Evolutionary conservation across 2,888 invertebrate species (phyloP), one percentile per base, ranked within the genome.

Genomic region (Drosophila mettleri): DNA sequence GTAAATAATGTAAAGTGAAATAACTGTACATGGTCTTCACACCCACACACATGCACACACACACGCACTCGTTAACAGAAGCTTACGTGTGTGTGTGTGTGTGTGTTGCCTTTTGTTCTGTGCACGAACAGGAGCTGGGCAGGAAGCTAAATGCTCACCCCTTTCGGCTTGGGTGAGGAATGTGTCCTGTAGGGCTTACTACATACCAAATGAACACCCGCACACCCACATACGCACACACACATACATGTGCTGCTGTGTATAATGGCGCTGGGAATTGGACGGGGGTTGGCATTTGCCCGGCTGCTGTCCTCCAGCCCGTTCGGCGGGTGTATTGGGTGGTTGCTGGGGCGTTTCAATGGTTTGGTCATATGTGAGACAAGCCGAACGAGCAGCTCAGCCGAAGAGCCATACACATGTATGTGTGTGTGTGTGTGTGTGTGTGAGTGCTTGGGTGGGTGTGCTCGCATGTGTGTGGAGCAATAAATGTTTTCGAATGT

Each of bases 181-280:
- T 83, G 87, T 89, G 89, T 82, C 89, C 87, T 88, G 89, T 84
- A 77, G 87, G 88, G 87, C 74, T 89, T 89, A 88, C 81, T 82
- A 83, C 81, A 81, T 77, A 86, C 78, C 84, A 86, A 82, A 86
- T 83, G 88, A 88, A 82, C 87, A 80, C 81, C 69, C 79, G 67
- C 74, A 52, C 43, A 51, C 33, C 20, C 53, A 46, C 43, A 29
- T 41, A 53, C 49, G 22, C 14, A 59, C 16, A 59, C 49, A 36
- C 49, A 12, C 31, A 33, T 41, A 49, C 43, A 20, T 69, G 48
- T 57, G 46, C 48, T 65, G 58, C 45, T 83, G 80, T 83, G 77
- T 71, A 80, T 84, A 79, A 79, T 79, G 79, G 81, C 79, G 79
- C 29, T 65, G 74, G 82, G 74, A 74, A 74, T 74, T 69, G 79